phyloP scores from a whole-genome alignment of 2,113 vertebrate genomes.

The Elephas maximus region DNA sequence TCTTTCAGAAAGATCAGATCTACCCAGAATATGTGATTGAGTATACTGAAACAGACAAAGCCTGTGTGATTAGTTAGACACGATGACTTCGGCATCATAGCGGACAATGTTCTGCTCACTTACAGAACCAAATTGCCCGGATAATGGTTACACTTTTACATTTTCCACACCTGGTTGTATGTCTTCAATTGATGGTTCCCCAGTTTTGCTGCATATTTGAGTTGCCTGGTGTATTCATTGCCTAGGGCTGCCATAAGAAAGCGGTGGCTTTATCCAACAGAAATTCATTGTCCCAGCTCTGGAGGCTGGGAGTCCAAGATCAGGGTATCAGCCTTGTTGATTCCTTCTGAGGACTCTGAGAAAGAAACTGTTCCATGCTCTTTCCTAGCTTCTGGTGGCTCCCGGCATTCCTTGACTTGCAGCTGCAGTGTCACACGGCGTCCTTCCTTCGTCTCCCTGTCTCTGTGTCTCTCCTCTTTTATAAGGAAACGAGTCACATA shows the following conservation, averaged over 20 bases:
- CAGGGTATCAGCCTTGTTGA: too few species aligned
- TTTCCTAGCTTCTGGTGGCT: not conserved
- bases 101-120: not conserved
- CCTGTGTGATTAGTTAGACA: constrained; percentile 76
- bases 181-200: not conserved
- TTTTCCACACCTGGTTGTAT: not conserved
- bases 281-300: too few species aligned
- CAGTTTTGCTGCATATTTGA: not conserved
- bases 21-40: constrained; percentile 96
- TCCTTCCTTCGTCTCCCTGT: not conserved
- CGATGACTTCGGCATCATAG: fast-evolving
- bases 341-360: too few species aligned
- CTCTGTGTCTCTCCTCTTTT: not conserved
- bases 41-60: constrained; percentile 84
- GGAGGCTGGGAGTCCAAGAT: too few species aligned
- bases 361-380: too few species aligned
- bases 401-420: not conserved
- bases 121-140: not conserved
- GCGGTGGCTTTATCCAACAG: not conserved
- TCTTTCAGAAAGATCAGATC: constrained; percentile 95
- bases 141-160: too few species aligned
- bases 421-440: not conserved
- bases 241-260: not conserved
- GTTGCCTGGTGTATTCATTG: not conserved
- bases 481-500: not conserved